These are phyloP conservation scores for Papilio aristodemus DNA, from an alignment of 1,140 invertebrate species.

Conservation along the genomic window DNA sequence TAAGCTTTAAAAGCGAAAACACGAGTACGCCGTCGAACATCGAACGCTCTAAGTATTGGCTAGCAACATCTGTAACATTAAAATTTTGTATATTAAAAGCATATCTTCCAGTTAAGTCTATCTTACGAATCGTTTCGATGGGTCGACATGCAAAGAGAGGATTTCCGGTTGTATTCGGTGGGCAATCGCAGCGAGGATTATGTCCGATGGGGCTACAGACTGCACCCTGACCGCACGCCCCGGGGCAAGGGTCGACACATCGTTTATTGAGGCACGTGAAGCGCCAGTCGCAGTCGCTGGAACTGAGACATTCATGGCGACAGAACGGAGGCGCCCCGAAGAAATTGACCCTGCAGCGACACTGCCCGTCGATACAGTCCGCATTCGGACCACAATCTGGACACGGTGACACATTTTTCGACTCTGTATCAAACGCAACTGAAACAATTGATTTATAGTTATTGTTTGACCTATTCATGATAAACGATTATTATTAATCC, in stretches of 20 bases:
- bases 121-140: conserved; percentile 73
- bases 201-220: conserved; percentile 87
- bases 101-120: conserved; percentile 68
- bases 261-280: conserved; percentile 86
- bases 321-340: conserved; percentile 86
- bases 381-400: conserved; percentile 84
- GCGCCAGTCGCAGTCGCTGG: conserved; percentile 84
- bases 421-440: conserved; percentile 77
- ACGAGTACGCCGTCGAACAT: conserved; percentile 46
- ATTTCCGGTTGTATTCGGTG: conserved; percentile 80
- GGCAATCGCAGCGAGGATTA: conserved; percentile 88
- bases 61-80: conserved; percentile 43
- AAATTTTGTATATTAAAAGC: conserved; percentile 49
- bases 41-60: conserved; percentile 30
- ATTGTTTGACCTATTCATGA: conserved; percentile 23
- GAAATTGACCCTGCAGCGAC: conserved; percentile 83
- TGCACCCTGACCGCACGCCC: conserved; percentile 85
- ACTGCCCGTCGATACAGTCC: conserved; percentile 82
- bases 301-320: conserved; percentile 85
- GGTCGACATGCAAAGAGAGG: conserved; percentile 82
- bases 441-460: conserved; percentile 61
- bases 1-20: conserved; percentile 76
- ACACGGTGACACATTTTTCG: conserved; percentile 82
- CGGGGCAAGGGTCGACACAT: conserved; percentile 88
- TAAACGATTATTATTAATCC: not conserved